Conservation (phyloP, 2,888 invertebrate species). For the Rhagonycha fulva region DNA sequence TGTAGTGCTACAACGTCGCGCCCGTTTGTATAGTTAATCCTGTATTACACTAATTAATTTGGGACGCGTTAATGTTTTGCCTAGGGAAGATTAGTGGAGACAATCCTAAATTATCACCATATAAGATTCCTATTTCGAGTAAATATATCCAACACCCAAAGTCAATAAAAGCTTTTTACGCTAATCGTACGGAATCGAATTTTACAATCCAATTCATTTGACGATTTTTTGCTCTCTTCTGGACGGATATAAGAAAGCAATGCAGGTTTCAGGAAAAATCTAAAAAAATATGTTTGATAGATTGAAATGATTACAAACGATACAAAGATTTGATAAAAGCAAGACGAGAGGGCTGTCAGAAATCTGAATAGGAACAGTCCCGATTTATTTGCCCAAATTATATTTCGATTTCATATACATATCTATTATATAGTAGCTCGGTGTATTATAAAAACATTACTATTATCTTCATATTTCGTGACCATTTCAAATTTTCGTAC, state of each 20-base stretch:
- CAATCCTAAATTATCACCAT: slow-evolving; percentile 12
- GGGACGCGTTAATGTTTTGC: slow-evolving; percentile 29
- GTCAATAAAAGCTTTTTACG: background rate
- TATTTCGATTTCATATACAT: background rate
- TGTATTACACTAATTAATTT: slow-evolving; percentile 32
- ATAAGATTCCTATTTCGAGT: background rate
- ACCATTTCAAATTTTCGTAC: background rate
- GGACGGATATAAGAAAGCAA: background rate
- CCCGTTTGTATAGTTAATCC: slow-evolving; percentile 17
- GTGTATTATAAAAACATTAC: background rate
- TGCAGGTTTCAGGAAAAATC: background rate
- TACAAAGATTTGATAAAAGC: background rate
- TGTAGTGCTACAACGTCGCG: background rate
- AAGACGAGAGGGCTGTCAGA: background rate
- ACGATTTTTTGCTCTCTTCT: background rate
- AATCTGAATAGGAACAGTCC: background rate
- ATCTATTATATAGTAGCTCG: background rate
- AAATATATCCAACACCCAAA: background rate
- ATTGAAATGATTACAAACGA: background rate
- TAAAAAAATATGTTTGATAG: background rate
- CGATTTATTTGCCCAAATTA: background rate
- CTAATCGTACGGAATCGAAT: background rate
- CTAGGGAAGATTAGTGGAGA: slow-evolving; percentile 27
- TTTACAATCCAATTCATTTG: background rate
- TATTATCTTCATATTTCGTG: background rate